A percentile compares a stretch with the other conserved stretches of the same genome.
phyloP scores from a whole-genome alignment of 2,888 invertebrate species.

The Biston betularia region DNA sequence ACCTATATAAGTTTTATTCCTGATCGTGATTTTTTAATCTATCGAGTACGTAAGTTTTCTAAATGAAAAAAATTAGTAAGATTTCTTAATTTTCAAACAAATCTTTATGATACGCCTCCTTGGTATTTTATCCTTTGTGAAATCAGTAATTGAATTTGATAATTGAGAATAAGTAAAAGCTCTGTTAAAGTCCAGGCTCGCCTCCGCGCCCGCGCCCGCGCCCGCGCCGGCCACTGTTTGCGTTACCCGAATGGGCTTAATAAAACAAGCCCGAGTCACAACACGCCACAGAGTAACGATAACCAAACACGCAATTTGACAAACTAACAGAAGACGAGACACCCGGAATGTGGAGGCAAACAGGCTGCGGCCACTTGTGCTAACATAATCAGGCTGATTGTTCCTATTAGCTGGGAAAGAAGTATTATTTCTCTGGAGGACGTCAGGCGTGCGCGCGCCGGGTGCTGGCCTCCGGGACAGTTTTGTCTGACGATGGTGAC shows the following conservation, averaged over 20 bases:
- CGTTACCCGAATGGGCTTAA: slow-evolving; percentile 37
- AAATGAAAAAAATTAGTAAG: too few species aligned
- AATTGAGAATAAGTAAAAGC: neutral
- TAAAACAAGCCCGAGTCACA: slow-evolving; percentile 38
- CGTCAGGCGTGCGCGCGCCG: neutral
- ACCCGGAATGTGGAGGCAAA: slow-evolving; percentile 56
- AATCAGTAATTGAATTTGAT: neutral
- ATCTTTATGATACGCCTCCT: too few species aligned
- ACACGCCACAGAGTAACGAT: slow-evolving; percentile 61
- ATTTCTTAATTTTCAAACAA: too few species aligned
- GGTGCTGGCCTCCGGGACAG: too few species aligned
- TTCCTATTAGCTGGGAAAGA: slow-evolving; percentile 36
- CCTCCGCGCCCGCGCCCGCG: neutral
- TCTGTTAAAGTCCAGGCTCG: neutral
- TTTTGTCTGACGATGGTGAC: slow-evolving; percentile 3
- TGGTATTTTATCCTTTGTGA: too few species aligned
- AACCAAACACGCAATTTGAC: slow-evolving; percentile 62
- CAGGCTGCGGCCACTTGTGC: slow-evolving; percentile 65
- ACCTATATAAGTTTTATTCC: too few species aligned
- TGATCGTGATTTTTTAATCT: too few species aligned
- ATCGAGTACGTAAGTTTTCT: too few species aligned
- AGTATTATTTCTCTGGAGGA: slow-evolving; percentile 2
- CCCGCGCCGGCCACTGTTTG: slow-evolving; percentile 20
- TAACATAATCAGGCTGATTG: slow-evolving; percentile 73
- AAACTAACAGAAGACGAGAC: slow-evolving; percentile 49